These are phyloP conservation scores for Trematomus loennbergii DNA, from an alignment of 2,113 vertebrate genomes.

Conservation along the genomic window DNA sequence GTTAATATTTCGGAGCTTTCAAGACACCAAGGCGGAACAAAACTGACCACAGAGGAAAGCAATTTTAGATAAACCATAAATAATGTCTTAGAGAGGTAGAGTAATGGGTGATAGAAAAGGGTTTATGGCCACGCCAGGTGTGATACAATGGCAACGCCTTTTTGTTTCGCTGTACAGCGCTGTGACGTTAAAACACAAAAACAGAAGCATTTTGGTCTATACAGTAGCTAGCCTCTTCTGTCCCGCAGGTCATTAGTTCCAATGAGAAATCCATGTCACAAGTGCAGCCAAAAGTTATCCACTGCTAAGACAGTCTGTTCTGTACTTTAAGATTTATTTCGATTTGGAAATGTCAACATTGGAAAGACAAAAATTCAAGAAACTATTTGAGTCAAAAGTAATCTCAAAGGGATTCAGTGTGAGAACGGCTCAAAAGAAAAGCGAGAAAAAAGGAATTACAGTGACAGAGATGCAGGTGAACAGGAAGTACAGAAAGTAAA, in stretches of 20 bases:
- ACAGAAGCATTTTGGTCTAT: slow-evolving; percentile 14
- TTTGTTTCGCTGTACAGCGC: not conserved
- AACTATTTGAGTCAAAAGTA: slow-evolving; percentile 15
- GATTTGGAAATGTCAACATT: slow-evolving; percentile 1
- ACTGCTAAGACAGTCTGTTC: not conserved
- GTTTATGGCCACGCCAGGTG: slow-evolving; percentile 21
- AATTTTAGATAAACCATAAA: not conserved
- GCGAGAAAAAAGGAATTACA: not conserved
- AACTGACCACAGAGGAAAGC: not conserved
- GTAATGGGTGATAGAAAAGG: not conserved
- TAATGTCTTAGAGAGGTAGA: not conserved
- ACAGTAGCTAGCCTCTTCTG: slow-evolving; percentile 32
- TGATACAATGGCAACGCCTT: not conserved
- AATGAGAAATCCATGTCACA: slow-evolving; percentile 27
- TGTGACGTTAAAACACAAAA: not conserved
- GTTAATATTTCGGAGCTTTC: slow-evolving; percentile 21
- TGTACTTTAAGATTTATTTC: not conserved
- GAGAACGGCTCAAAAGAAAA: not conserved
- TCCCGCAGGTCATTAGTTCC: slow-evolving; percentile 12
- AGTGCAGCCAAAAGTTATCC: slow-evolving; percentile 11
- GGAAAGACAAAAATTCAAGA: not conserved
- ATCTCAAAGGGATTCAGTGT: not conserved
- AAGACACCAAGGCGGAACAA: not conserved
- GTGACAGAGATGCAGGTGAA: slow-evolving; percentile 14
- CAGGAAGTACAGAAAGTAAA: slow-evolving; percentile 15